Base-by-base conservation (phyloP, 2,113 vertebrate genomes). In the Sinocyclocheilus anshuiensis region DNA sequence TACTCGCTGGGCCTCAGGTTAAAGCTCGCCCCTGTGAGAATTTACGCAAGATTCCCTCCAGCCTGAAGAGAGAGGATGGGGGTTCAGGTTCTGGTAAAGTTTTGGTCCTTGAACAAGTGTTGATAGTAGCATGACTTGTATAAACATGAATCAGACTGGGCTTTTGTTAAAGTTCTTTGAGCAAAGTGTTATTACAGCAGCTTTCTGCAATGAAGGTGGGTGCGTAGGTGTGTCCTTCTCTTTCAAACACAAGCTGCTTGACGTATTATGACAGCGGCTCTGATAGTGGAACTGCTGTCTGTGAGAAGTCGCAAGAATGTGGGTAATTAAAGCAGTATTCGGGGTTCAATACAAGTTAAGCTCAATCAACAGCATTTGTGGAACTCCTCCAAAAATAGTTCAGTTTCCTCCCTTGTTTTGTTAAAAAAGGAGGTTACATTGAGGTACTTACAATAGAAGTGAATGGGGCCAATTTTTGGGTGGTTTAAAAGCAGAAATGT, bases 181-280 rank as follows among this genome's bases (percentile, higher is more conserved):
- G 63, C 63, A 22, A 24, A 78, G 9, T 83, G 82, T 84, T 83
- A 39, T 83, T 57, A 59, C 20, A 84, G 69, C 53, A 55, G 50
- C 33, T 42, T 57, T 59, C 69, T 71, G 45, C 65, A 69, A 4
- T 69, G 63, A 59, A 74, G 33, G 48, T 69, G 65, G 12, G 20
- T n/a, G 81, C 53, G 45, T 33, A 33, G 63, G 63, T 24, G 39
- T 69, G 80, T 82, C 77, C 53, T 57, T 67, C 63, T 71, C 79
- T 67, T 81, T 81, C 59, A 81, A 82, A 55, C 11, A 45, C 61
- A 82, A 69, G 24, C 61, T 69, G 45, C 63, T 50, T 82, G 80
- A 69, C 13, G n/a, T 45, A 48, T 81, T 16, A 63, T 15, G 48
- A 83, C 45, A 83, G 48, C 7, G 6, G 45, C 18, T 77, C 9